Percentiles rank a stretch among this genome's conserved stretches.
Evolutionary conservation across 2,888 invertebrate species (phyloP).

Genomic region (Bugula neritina): DNA sequence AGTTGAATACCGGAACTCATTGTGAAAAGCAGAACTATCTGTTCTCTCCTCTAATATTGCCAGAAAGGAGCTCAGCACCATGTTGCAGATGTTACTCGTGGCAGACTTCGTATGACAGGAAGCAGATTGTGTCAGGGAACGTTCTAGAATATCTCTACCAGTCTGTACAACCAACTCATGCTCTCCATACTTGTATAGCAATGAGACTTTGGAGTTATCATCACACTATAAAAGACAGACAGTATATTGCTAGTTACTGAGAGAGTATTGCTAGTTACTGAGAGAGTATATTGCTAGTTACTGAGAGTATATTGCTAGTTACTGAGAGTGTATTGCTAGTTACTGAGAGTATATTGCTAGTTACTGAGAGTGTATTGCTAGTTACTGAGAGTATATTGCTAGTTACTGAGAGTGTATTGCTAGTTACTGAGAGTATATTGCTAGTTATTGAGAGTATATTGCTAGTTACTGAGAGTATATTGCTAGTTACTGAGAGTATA

Average conservation of each 20-base stretch:
- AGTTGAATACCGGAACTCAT: not conserved
- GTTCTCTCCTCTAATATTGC: not conserved
- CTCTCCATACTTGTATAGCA: conserved; percentile 6
- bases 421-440: too few species aligned
- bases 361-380: too few species aligned
- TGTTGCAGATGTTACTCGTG: not conserved
- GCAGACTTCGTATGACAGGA: not conserved
- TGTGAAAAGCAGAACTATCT: not conserved
- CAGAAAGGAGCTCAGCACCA: not conserved
- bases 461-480: too few species aligned
- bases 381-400: too few species aligned
- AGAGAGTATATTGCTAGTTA: too few species aligned
- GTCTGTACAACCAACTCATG: conserved; percentile 2
- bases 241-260: not conserved
- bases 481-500: too few species aligned
- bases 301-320: too few species aligned
- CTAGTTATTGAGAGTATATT: too few species aligned
- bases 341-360: too few species aligned
- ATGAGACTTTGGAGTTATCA: not conserved
- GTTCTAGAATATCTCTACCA: not conserved
- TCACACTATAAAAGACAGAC: not conserved
- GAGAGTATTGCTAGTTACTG: too few species aligned
- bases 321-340: too few species aligned
- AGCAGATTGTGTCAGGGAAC: not conserved
- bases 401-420: too few species aligned